phyloP scores from a whole-genome alignment of 2,797 vertebrate genomes.

The Meriones psammophilus region DNA sequence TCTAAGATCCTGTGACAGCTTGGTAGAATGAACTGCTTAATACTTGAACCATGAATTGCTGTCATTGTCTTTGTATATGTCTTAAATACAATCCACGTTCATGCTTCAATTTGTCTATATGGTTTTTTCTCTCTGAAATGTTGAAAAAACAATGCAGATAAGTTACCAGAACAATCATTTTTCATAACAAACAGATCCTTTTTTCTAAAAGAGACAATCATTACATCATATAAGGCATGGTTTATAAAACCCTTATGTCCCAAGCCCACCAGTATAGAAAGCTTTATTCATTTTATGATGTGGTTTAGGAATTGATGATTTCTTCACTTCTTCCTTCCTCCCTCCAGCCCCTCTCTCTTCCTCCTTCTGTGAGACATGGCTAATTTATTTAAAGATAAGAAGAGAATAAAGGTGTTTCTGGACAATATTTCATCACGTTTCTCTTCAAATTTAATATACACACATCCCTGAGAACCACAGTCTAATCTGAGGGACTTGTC shows the following conservation, averaged over 20 bases:
- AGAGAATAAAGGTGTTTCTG: not conserved
- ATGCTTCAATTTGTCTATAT: conserved; percentile 91
- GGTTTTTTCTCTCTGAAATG: conserved; percentile 87
- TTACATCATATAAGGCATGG: conserved; percentile 12
- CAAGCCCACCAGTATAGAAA: not conserved
- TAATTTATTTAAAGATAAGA: conserved; percentile 29
- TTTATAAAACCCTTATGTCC: conserved; percentile 24
- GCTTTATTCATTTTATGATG: not conserved
- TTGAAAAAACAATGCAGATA: conserved; percentile 76
- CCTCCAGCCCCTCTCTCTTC: too few species aligned
- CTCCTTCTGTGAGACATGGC: not conserved
- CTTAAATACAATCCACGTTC: conserved; percentile 92
- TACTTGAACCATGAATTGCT: conserved; percentile 91
- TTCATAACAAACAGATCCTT: conserved; percentile 57
- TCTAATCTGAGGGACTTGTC: not conserved
- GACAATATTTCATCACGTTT: conserved; percentile 40
- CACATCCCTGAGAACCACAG: conserved; percentile 5
- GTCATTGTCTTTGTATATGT: conserved; percentile 90
- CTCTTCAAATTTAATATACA: conserved; percentile 21
- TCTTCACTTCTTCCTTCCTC: not conserved
- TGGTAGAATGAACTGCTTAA: conserved; percentile 90
- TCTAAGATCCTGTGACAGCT: conserved; percentile 90
- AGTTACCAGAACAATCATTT: conserved; percentile 58
- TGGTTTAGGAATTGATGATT: not conserved
- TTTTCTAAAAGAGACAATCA: conserved; percentile 29